A percentile compares a stretch with the other conserved stretches of the same genome.
phyloP scores from a whole-genome alignment of 1,140 invertebrate species.

The Latrodectus geometricus region DNA sequence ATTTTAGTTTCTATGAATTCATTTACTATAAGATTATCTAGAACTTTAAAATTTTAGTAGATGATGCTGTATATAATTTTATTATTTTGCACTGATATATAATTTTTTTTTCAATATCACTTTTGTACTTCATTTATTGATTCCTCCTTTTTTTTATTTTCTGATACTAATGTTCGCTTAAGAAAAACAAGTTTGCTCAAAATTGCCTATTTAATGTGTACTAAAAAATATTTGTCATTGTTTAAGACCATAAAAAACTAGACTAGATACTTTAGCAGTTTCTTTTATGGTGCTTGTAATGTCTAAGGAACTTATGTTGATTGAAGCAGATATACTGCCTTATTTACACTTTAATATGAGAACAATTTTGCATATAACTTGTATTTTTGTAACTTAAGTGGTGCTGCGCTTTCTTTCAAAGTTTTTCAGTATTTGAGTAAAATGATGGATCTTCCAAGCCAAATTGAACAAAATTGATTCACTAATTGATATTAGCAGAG shows the following conservation, averaged over 20 bases:
- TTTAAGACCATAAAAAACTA: background rate
- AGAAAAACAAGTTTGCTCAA: background rate
- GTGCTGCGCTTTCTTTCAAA: background rate
- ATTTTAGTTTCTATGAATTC: too few species aligned
- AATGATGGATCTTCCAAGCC: slow-evolving; percentile 30
- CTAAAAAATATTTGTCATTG: background rate
- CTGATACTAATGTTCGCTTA: too few species aligned
- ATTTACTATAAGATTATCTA: too few species aligned
- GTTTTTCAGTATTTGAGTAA: background rate
- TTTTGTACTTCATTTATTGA: too few species aligned
- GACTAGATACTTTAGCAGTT: background rate
- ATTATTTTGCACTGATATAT: too few species aligned
- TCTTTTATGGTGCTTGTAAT: background rate
- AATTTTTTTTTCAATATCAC: too few species aligned
- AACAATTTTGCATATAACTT: background rate
- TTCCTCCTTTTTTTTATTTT: too few species aligned
- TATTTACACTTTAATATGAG: background rate
- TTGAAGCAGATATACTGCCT: background rate
- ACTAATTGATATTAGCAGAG: too few species aligned
- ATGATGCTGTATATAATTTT: too few species aligned
- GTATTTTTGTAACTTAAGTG: background rate
- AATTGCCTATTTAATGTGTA: background rate
- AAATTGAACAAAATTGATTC: slow-evolving; percentile 10
- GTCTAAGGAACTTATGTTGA: background rate
- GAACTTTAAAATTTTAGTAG: too few species aligned